Conservation (phyloP, 2,888 invertebrate species). For the Polietes domitor region DNA sequence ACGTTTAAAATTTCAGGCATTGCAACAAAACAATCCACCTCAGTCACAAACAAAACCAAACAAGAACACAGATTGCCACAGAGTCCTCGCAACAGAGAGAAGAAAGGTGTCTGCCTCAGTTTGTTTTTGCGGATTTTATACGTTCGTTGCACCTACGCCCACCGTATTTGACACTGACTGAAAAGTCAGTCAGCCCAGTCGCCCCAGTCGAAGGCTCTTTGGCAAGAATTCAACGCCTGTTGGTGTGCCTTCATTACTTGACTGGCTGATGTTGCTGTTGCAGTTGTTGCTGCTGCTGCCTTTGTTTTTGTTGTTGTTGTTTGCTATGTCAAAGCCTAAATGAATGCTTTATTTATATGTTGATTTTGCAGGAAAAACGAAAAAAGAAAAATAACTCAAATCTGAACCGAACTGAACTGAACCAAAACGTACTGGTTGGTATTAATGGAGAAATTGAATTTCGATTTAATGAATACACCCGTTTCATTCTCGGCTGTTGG, state of each 20-base stretch:
- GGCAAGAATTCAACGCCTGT: slow-evolving; percentile 52
- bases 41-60: slow-evolving; percentile 66
- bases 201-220: background rate
- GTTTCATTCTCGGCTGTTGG: background rate
- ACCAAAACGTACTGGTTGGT: background rate
- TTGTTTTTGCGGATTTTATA: slow-evolving; percentile 51
- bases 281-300: too few relatives aligned
- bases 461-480: slow-evolving; percentile 49
- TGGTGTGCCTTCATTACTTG: slow-evolving; percentile 2
- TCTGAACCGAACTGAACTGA: background rate
- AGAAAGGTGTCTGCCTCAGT: slow-evolving; percentile 43
- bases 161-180: slow-evolving; percentile 67
- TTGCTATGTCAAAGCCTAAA: slow-evolving; percentile 21
- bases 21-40: slow-evolving; percentile 70
- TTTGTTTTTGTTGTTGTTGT: too few relatives aligned
- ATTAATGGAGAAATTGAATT: slow-evolving; percentile 64
- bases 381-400: background rate
- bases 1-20: slow-evolving; percentile 64
- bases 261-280: background rate
- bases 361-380: slow-evolving; percentile 33
- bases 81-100: slow-evolving; percentile 67
- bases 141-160: slow-evolving; percentile 78
- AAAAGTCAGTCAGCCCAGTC: slow-evolving; percentile 17
- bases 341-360: slow-evolving; percentile 32
- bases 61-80: slow-evolving; percentile 58